A percentile compares a stretch with the other conserved stretches of the same genome.
These are phyloP conservation scores for Poeciliopsis paucimaculata DNA, from an alignment of 2,797 vertebrate genomes.

Conservation along the genomic window DNA sequence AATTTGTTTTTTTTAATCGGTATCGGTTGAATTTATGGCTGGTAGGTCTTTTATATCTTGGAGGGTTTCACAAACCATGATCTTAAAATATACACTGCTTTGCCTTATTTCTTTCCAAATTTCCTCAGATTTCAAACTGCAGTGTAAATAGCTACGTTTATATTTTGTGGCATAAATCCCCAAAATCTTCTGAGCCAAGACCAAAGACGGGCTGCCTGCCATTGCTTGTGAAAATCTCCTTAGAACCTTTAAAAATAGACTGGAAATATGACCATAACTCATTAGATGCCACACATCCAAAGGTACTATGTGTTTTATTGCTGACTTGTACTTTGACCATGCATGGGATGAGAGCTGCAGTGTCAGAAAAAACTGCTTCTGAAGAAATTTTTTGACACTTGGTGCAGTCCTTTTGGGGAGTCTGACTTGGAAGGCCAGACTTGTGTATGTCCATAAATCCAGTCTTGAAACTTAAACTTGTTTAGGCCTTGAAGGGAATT, in stretches of 20 bases:
- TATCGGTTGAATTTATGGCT: conserved; percentile 15
- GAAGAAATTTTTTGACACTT: conserved; percentile 58
- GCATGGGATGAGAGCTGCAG: conserved; percentile 50
- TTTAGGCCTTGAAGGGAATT: conserved; percentile 55
- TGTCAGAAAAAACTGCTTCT: conserved; percentile 53
- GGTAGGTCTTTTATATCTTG: conserved; percentile 36
- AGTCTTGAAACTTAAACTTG: conserved; percentile 47
- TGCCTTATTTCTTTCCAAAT: conserved; percentile 58
- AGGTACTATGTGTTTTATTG: conserved; percentile 44
- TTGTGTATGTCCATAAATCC: conserved; percentile 41
- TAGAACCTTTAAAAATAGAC: conserved; percentile 54
- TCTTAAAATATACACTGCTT: conserved; percentile 50
- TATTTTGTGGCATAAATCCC: conserved; percentile 46
- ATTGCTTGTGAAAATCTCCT: conserved; percentile 59
- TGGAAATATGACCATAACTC: conserved; percentile 45
- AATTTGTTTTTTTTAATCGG: background rate
- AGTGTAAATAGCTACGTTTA: conserved; percentile 53
- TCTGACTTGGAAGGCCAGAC: conserved; percentile 74
- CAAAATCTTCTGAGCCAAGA: conserved; percentile 43
- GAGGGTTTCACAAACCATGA: conserved; percentile 61
- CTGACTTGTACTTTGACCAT: conserved; percentile 53
- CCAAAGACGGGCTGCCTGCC: conserved; percentile 46
- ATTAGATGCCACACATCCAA: conserved; percentile 42
- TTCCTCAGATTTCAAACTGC: conserved; percentile 62
- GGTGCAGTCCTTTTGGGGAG: conserved; percentile 67